phyloP scores from a whole-genome alignment of 2,113 vertebrate species.

The Nothoprocta pentlandii region DNA sequence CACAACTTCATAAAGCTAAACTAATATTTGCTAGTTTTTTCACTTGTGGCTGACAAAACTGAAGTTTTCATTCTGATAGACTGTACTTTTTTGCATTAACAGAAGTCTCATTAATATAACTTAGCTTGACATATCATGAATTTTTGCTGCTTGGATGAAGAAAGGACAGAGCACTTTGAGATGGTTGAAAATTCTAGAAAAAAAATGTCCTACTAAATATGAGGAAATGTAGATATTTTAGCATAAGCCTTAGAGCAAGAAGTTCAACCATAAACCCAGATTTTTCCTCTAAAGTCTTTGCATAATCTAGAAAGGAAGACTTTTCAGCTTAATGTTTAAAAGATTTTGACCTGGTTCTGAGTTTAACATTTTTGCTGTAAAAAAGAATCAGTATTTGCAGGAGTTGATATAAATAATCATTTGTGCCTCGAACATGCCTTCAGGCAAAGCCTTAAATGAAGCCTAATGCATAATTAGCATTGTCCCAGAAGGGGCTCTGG shows the following conservation, averaged over 20 bases:
- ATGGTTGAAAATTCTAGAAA: neutral
- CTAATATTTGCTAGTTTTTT: neutral
- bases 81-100: neutral
- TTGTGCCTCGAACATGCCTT: slow-evolving; percentile 5
- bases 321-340: slow-evolving; percentile 5
- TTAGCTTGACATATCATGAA: neutral
- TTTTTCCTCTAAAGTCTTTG: neutral
- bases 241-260: neutral
- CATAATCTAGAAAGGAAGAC: neutral
- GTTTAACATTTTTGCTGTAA: neutral
- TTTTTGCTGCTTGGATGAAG: neutral
- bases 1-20: neutral
- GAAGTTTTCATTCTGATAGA: neutral
- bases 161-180: neutral
- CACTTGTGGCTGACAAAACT: neutral
- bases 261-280: neutral
- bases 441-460: slow-evolving; percentile 15
- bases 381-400: neutral
- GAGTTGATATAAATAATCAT: slow-evolving; percentile 10
- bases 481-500: slow-evolving; percentile 1
- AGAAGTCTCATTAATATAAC: neutral
- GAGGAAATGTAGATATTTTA: neutral
- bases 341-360: neutral
- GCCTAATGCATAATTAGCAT: slow-evolving; percentile 14
- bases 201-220: neutral